Evolutionary conservation across 1,140 invertebrate genomes (phyloP).

Genomic region (Glossosoma conforme): DNA sequence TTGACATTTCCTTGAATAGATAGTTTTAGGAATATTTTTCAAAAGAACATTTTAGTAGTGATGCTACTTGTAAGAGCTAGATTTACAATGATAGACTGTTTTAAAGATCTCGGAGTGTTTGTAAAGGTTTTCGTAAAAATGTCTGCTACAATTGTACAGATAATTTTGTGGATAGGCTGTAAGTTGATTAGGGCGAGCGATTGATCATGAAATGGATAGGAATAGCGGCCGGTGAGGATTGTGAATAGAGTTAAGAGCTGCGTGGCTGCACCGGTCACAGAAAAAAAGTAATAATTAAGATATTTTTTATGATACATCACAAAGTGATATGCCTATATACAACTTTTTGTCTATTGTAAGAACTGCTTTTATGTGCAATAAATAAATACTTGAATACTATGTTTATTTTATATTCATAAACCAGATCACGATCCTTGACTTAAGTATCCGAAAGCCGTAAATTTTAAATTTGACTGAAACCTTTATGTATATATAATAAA

Average conservation of each 20-base stretch:
- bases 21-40: neutral
- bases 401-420: too few species aligned
- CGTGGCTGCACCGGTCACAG: slow-evolving; percentile 27
- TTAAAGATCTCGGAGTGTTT: neutral
- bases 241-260: too few species aligned
- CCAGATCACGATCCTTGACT: too few species aligned
- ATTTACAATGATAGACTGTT: neutral
- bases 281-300: slow-evolving; percentile 25
- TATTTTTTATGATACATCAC: slow-evolving; percentile 33
- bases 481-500: too few species aligned
- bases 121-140: neutral
- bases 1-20: slow-evolving; percentile 6
- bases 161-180: neutral
- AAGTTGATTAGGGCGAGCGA: too few species aligned
- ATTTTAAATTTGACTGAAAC: too few species aligned
- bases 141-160: neutral
- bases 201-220: too few species aligned
- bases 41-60: neutral
- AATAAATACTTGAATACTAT: slow-evolving; percentile 27
- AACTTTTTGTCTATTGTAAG: slow-evolving; percentile 32
- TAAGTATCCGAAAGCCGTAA: too few species aligned
- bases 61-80: neutral
- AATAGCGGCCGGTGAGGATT: too few species aligned
- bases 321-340: slow-evolving; percentile 32
- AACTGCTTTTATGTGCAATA: slow-evolving; percentile 33